These are phyloP conservation scores for Smittia aterrima DNA, from an alignment of 2,888 invertebrate species.

Conservation along the genomic window DNA sequence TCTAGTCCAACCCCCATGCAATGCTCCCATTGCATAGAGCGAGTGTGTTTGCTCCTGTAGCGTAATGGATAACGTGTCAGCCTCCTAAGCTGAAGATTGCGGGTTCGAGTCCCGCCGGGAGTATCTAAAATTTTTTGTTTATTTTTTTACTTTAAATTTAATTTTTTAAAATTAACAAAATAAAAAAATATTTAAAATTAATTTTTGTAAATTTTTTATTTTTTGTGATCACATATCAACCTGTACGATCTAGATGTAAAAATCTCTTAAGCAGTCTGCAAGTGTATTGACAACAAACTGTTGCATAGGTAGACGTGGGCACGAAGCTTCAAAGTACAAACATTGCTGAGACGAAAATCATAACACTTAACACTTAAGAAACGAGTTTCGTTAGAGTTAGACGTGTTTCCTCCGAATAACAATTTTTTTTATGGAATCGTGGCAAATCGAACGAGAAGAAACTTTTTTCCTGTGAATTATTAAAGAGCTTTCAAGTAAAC, in stretches of 20 bases:
- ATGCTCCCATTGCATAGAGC: not conserved
- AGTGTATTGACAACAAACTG: conserved; percentile 8
- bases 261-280: not conserved
- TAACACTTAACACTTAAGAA: conserved; percentile 20
- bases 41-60: conserved; percentile 10
- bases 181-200: not conserved
- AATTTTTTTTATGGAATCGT: conserved; percentile 27
- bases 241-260: no score
- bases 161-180: not conserved
- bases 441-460: not conserved
- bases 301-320: not conserved
- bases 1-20: not conserved
- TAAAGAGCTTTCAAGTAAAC: not conserved
- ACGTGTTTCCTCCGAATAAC: not conserved
- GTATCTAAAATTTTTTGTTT: not conserved
- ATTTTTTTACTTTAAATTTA: not conserved
- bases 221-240: no score
- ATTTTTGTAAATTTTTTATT: not conserved
- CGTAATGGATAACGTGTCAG: conserved; percentile 16
- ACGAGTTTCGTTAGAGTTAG: not conserved
- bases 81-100: conserved; percentile 21
- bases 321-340: not conserved
- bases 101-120: conserved; percentile 22
- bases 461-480: not conserved
- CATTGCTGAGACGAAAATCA: conserved; percentile 9